Evolutionary conservation across 2,888 invertebrate genomes (phyloP).

Genomic region (Euzophera pinguis): DNA sequence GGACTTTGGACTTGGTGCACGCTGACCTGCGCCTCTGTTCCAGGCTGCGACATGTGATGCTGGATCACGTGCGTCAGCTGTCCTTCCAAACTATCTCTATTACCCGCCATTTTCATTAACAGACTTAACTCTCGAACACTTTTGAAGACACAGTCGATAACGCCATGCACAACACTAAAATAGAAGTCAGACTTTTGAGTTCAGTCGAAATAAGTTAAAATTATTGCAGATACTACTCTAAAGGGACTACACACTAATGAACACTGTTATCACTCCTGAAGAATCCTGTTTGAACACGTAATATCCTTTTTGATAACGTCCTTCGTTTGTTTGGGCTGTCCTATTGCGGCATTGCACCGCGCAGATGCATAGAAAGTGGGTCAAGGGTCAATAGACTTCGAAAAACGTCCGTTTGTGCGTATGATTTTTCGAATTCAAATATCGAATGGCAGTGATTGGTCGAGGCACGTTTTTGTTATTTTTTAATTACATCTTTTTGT

Average conservation of each 20-base stretch:
- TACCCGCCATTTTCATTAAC: conserved; percentile 60
- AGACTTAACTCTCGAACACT: conserved; percentile 30
- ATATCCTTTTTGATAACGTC: conserved; percentile 27
- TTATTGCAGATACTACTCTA: conserved; percentile 43
- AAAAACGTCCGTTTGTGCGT: conserved; percentile 42
- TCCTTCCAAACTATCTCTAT: conserved; percentile 55
- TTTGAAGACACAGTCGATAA: conserved; percentile 6
- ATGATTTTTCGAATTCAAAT: conserved; percentile 20
- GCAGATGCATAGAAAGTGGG: conserved; percentile 64
- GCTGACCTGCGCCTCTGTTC: conserved; percentile 67
- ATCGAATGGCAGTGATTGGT: conserved; percentile 46
- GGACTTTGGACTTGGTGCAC: conserved; percentile 68
- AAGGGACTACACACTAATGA: conserved; percentile 58
- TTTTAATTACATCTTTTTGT: conserved; percentile 40
- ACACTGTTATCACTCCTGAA: conserved; percentile 61
- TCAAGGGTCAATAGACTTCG: conserved; percentile 64
- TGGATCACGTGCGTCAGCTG: conserved; percentile 69
- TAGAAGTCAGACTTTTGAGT: conserved; percentile 48
- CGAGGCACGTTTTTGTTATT: conserved; percentile 36
- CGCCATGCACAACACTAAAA: conserved; percentile 34
- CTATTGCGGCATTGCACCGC: conserved; percentile 55
- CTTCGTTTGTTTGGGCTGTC: conserved; percentile 30
- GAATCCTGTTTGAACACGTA: conserved; percentile 34
- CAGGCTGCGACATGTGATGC: conserved; percentile 62
- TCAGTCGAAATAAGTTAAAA: conserved; percentile 52